phyloP scores from a whole-genome alignment of 2,888 invertebrate genomes.

The Spilarctia lutea region DNA sequence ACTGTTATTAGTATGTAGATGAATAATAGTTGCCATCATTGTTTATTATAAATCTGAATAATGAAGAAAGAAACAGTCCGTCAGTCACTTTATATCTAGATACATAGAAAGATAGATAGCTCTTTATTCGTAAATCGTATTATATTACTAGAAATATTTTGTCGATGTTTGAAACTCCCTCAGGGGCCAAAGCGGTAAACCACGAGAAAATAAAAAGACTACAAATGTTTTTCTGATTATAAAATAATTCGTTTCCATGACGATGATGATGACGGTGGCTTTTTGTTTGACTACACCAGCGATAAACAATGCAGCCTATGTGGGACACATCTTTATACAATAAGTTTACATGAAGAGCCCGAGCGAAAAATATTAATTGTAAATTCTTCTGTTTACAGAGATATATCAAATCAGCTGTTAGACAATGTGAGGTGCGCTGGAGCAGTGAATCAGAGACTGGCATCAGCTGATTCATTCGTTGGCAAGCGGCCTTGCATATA shows the following conservation, averaged over 20 bases:
- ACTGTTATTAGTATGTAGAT: neutral
- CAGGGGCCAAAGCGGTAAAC: constrained; percentile 1
- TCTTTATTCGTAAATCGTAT: too few relatives aligned
- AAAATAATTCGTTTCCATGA: constrained; percentile 37
- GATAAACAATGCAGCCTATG: constrained; percentile 35
- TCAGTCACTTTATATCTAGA: too few relatives aligned
- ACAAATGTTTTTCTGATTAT: constrained; percentile 15
- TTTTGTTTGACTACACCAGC: constrained; percentile 31
- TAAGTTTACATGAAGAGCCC: constrained; percentile 41
- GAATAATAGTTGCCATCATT: neutral
- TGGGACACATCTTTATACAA: constrained; percentile 36
- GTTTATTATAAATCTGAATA: neutral
- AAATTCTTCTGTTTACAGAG: constrained; percentile 45
- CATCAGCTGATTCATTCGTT: constrained; percentile 79
- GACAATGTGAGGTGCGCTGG: constrained; percentile 67
- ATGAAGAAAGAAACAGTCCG: too few relatives aligned
- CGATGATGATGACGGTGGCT: constrained; percentile 34
- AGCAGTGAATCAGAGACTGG: constrained; percentile 70
- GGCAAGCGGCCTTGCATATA: constrained; percentile 74
- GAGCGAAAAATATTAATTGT: constrained; percentile 50
- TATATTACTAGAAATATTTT: neutral
- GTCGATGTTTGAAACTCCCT: neutral
- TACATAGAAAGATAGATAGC: too few relatives aligned
- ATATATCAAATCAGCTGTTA: constrained; percentile 64
- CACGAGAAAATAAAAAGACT: constrained; percentile 11